phyloP scores from a whole-genome alignment of 2,797 vertebrate genomes.

The Pachyuromys duprasi region DNA sequence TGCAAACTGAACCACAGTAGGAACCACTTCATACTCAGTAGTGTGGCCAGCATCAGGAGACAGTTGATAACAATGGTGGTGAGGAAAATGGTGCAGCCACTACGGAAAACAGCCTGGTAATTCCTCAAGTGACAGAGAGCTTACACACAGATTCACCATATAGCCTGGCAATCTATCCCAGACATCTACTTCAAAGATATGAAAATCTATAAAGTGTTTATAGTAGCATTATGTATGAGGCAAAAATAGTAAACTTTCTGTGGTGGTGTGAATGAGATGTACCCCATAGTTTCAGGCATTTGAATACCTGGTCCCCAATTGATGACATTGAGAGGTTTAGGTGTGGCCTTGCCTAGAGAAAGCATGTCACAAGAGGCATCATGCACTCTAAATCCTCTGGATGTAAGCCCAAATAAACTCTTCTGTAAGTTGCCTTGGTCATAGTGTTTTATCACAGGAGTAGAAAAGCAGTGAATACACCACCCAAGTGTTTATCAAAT shows the following conservation, averaged over 20 bases:
- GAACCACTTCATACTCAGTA: neutral
- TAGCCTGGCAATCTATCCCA: neutral
- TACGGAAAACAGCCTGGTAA: neutral
- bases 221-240: constrained; percentile 9
- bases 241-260: neutral
- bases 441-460: neutral
- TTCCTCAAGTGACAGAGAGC: neutral
- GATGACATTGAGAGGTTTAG: neutral
- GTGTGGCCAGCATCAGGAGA: neutral
- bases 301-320: neutral
- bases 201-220: constrained; percentile 5
- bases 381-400: neutral
- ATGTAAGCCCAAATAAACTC: neutral
- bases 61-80: neutral
- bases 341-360: neutral
- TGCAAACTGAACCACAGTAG: neutral
- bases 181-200: neutral
- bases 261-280: no score
- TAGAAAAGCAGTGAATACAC: neutral
- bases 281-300: neutral
- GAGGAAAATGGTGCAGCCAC: neutral
- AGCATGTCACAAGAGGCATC: neutral
- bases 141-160: constrained; percentile 4
- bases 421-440: neutral
- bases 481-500: neutral